phyloP scores from a whole-genome alignment of 2,797 vertebrate species.

The Peromyscus eremicus region DNA sequence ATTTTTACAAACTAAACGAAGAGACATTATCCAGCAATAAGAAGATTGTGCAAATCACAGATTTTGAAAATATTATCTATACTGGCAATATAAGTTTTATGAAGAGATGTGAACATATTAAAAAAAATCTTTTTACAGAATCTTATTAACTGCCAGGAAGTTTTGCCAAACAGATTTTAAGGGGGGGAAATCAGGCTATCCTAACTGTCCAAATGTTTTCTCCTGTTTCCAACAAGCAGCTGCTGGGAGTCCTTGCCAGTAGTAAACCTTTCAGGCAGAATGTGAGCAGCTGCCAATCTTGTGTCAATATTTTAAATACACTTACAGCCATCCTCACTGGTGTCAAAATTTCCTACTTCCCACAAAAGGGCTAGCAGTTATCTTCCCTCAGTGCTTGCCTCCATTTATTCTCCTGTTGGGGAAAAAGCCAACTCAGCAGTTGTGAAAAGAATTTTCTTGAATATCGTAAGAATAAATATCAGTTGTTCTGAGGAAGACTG shows the following conservation, averaged over 20 bases:
- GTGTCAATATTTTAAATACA: constrained; percentile 82
- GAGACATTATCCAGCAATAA: constrained; percentile 15
- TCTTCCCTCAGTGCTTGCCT: background rate
- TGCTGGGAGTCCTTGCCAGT: constrained; percentile 77
- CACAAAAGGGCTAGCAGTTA: constrained; percentile 1
- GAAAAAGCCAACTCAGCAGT: background rate
- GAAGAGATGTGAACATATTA: constrained; percentile 47
- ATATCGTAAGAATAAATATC: background rate
- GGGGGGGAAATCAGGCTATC: constrained; percentile 72
- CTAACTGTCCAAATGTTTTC: constrained; percentile 85
- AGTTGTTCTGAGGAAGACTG: background rate
- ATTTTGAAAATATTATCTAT: constrained; percentile 50
- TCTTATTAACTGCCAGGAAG: constrained; percentile 79
- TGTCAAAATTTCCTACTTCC: constrained; percentile 42
- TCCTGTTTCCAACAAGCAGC: constrained; percentile 81
- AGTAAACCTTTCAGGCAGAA: constrained; percentile 80
- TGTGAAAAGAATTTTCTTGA: background rate
- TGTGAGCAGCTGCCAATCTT: constrained; percentile 80
- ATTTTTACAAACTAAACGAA: background rate
- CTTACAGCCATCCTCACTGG: constrained; percentile 60
- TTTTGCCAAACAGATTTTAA: constrained; percentile 84
- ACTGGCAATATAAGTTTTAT: constrained; percentile 57
- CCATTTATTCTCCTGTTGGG: constrained; percentile 8
- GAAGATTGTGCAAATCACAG: background rate
- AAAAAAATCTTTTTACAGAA: constrained; percentile 58